Base-by-base conservation (phyloP, 2,113 vertebrate species). In the Mastomys natalensis region DNA sequence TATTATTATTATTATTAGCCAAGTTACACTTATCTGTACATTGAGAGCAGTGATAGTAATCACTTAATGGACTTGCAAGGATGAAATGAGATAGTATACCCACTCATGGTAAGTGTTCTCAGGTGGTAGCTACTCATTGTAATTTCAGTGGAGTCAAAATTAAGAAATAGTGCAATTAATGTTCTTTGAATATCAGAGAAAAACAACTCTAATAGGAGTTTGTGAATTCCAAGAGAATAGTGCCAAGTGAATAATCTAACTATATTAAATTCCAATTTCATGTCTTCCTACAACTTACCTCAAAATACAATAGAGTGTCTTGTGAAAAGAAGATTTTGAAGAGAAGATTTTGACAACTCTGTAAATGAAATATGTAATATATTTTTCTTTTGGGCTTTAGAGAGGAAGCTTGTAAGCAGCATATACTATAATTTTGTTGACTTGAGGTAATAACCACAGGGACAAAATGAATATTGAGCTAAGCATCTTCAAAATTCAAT, bases 401-500 rank as follows among this genome's bases (percentile, higher is more conserved):
- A 51, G 7, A 53, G 48, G 43, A 97, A 90, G 62, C 12, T 34
- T 92, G 13, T 31, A 62, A 51, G 22, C 60, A 93, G 29, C 78
- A 24, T 78, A 58, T 29, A 66, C 4, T 87, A 3, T 93, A 64
- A 10, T 77, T 94, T 64, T 48, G 48, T 64, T 87, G 80, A 81
- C 22, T 40, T 81, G 37, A 90, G 89, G 11, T 72, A 74, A 72
- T 89, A 74, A 72, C 85, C 48, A 85, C 62, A 92, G 62, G 86
- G 70, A 88, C 29, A 31, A 89, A 95, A 66, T 53, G 17, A 90
- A 55, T 24, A 24, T 26, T 90, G 76, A 78, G 13, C 51, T 74
- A 87, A 77, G 24, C 17, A 74, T 96, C 88, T 7, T 95, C 58
- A 87, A 76, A 95, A 91, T 60, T 90, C 66, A 93, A 40, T 62